Base-by-base conservation (phyloP, 2,888 invertebrate genomes). In the Euplexia lucipara region DNA sequence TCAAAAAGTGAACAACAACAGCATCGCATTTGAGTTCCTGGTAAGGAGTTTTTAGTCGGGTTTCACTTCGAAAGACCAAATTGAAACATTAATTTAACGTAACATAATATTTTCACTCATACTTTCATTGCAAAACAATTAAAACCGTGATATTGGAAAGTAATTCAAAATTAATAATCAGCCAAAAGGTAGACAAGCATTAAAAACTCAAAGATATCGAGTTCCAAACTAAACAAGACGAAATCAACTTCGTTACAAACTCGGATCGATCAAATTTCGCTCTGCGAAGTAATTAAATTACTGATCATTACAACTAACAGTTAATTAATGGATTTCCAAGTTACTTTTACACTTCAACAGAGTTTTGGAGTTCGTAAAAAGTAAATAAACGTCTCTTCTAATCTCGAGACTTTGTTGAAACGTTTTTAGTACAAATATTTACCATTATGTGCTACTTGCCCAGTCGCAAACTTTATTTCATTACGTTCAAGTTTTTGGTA, bases 341-440 rank as follows among this genome's bases (percentile, higher is more conserved):
- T 65, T 70, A 80, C 75, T 81, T 82, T 70, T 59, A 75, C 59
- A 71, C 76, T 82, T 66, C 47, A 65, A 63, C 57, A 42, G 62
- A 70, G 74, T 78, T 71, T 61, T 16, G 20, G 59, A 83, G 78
- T 81, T 78, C 41, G 32, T 59, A 81, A 81, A 81, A 81, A 78
- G 82, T 83, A 82, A 83, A 83, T 75, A 82, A 74, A 67, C 65
- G 52, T 53, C 70, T 52, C 66, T 58, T 70, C 67, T 72, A 73
- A 74, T 82, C 64, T 70, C 30, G 41, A 51, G 58, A 71, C 49
- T 75, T 70, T 72, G 68, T 63, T 59, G 65, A 74, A 83, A 81
- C 79, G 72, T 72, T 85, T 52, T 64, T 44, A 44, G 68, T 70
- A 60, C 81, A 83, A 87, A 86, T 85, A 85, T 86, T 86, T 83